phyloP scores from a whole-genome alignment of 2,797 vertebrate species.

The Sebastes iracundus region DNA sequence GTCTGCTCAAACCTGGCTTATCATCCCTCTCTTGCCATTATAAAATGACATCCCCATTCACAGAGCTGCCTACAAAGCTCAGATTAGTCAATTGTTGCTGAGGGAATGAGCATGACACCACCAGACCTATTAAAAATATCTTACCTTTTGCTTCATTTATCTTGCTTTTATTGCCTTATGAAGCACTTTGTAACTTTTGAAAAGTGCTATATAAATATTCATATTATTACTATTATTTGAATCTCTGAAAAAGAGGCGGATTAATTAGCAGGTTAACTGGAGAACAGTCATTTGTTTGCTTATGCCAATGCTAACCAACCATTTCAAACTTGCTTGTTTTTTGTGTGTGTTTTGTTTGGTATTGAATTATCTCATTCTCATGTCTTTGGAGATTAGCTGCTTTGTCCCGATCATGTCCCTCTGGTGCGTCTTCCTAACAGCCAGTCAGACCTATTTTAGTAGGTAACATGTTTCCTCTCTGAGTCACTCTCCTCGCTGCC shows the following conservation, averaged over 20 bases:
- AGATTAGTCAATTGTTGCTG: background rate
- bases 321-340: background rate
- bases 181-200: background rate
- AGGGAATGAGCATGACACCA: background rate
- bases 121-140: background rate
- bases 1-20: background rate
- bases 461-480: conserved; percentile 8
- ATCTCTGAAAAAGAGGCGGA: background rate
- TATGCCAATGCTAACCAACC: background rate
- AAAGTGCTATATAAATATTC: background rate
- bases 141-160: background rate
- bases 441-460: conserved; percentile 18
- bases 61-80: background rate
- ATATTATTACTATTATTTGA: background rate
- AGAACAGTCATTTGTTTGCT: background rate
- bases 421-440: background rate
- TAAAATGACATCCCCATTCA: background rate
- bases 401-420: background rate
- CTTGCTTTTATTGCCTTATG: background rate
- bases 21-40: background rate
- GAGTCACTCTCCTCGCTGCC: conserved; percentile 10
- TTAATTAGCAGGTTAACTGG: background rate
- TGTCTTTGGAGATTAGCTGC: background rate
- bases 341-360: background rate
- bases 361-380: background rate